Evolutionary conservation across 1,140 invertebrate genomes (phyloP).

Genomic region (Agrypnia vestita): DNA sequence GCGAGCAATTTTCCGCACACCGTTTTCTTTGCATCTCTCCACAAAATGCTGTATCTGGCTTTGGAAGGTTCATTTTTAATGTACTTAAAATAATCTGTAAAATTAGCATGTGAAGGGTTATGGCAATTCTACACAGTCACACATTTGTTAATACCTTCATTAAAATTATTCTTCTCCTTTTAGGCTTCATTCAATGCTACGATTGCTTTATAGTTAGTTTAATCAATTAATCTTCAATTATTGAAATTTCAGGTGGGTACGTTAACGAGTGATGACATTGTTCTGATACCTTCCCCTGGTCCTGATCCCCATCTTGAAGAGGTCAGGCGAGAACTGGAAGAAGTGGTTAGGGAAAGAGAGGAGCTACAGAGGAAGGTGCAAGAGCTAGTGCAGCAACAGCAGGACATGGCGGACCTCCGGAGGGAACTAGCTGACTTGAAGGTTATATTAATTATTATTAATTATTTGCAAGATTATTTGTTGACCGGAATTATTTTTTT

Average conservation of each 20-base stretch:
- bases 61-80: no score
- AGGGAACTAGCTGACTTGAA: constrained; percentile 69
- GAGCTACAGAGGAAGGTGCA: constrained; percentile 72
- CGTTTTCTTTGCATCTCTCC: no score
- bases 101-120: no score
- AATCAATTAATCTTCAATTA: background rate
- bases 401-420: constrained; percentile 69
- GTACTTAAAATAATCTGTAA: no score
- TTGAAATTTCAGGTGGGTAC: constrained; percentile 15
- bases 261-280: background rate
- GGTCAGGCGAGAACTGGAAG: constrained; percentile 41
- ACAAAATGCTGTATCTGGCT: no score
- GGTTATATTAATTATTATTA: constrained; percentile 34
- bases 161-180: no score
- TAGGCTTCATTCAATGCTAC: no score
- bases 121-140: no score
- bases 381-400: constrained; percentile 70
- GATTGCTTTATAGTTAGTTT: background rate
- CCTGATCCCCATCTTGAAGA: constrained; percentile 28
- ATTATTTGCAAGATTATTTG: no score
- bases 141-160: no score
- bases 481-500: no score
- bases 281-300: background rate
- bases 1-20: no score
- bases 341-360: constrained; percentile 67